These are phyloP conservation scores for Nasonovia ribisnigri DNA, from an alignment of 2,888 invertebrate species.

Conservation along the genomic window DNA sequence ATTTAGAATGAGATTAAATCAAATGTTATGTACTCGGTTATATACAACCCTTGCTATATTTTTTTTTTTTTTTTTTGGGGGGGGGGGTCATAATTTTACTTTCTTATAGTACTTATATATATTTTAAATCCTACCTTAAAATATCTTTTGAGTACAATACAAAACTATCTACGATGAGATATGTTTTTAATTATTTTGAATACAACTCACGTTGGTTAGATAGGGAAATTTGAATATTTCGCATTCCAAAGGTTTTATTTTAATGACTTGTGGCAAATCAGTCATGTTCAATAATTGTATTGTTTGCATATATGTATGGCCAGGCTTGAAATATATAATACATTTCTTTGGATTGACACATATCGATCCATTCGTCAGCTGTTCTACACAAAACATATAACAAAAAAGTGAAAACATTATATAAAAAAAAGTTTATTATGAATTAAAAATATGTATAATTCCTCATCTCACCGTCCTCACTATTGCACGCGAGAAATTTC, in stretches of 20 bases:
- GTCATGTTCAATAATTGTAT: conserved; percentile 36
- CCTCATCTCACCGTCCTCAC: neutral
- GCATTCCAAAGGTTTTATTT: neutral
- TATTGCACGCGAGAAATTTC: too few relatives aligned
- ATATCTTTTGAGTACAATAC: neutral
- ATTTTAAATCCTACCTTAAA: neutral
- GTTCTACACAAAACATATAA: neutral
- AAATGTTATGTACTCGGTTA: neutral
- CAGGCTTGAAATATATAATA: neutral
- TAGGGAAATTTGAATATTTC: conserved; percentile 29
- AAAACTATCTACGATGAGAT: neutral
- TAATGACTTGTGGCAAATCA: conserved; percentile 10
- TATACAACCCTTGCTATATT: too few relatives aligned
- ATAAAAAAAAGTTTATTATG: neutral
- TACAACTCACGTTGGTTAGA: neutral
- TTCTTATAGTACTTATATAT: too few relatives aligned
- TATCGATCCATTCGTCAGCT: conserved; percentile 1
- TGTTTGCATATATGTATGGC: neutral
- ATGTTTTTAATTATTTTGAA: neutral
- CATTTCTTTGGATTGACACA: neutral
- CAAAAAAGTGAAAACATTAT: neutral
- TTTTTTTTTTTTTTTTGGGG: too few relatives aligned
- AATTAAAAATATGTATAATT: neutral
- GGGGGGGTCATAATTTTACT: too few relatives aligned
- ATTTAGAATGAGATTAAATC: neutral